Base-by-base conservation (phyloP, 2,113 vertebrate genomes). In the Cebus imitator region DNA sequence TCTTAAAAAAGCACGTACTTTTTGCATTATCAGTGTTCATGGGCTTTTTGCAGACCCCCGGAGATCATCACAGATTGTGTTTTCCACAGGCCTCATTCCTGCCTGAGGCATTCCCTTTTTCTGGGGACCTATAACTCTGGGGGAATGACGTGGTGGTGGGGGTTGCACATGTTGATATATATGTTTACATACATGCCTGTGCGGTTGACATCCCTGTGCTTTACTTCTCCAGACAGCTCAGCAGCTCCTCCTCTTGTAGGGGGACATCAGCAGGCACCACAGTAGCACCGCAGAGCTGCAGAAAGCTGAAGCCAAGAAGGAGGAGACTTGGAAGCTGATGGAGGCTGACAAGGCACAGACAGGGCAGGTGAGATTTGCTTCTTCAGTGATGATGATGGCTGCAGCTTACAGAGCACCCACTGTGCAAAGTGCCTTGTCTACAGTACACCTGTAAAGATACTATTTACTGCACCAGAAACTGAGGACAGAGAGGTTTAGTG, bases 211-310 rank as follows among this genome's bases (percentile, higher is more conserved):
- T 18, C 3, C 0, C 0, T 6, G 5, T 78, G 13, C 76, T 91
- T 88, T 35, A 32, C 72, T 92, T 35, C 70, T 70, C 57, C 97
- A 99, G 99, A 87, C 99, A 99, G 14, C 98, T 99, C 90, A 99
- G 98, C 96, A 98, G 93, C 66, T 98, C 92, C 30, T 99, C 98
- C 9, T 98, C 98, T 0, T 98, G 97, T 86, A 98, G 98, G 97
- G 96, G 18, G 99, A 99, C 5, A 6, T 52, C 0, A 87, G 94
- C 93, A 98, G 94, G 84, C 98, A 96, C 0, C 98, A 97, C n/a
- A 87, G 58, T 96, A 99, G 98, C 98, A 96, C 97, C 0, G 57
- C 98, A 0, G 98, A 99, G 48, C 89, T 98, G 43, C 98, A 98
- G 97, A 98, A 98, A 27, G 95, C 98, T 0, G 83, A 72, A 1